Evolutionary conservation across 2,797 vertebrate genomes (phyloP).

Genomic region (Jordanella pulchra): DNA sequence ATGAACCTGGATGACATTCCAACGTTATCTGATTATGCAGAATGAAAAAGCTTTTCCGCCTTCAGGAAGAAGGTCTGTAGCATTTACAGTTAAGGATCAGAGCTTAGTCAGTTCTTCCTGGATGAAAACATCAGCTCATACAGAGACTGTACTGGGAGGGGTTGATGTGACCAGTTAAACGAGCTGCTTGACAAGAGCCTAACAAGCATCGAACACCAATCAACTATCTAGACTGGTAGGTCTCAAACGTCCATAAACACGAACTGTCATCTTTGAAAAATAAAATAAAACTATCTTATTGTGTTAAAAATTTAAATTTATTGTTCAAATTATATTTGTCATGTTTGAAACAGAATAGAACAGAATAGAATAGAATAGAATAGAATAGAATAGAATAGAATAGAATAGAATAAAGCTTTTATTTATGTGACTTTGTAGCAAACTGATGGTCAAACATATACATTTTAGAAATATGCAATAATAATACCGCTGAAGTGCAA

Average conservation of each 20-base stretch:
- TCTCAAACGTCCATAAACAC: neutral
- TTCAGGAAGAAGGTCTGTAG: neutral
- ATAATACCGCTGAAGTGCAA: no score
- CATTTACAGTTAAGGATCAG: neutral
- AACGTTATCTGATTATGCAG: neutral
- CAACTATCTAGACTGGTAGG: neutral
- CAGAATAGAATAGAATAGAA: no score
- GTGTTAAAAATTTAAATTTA: no score
- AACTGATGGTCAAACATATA: no score
- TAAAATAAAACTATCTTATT: no score
- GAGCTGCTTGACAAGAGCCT: neutral
- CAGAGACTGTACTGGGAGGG: neutral
- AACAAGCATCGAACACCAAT: neutral
- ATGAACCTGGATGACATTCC: constrained; percentile 31
- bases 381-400: no score
- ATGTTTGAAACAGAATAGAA: no score
- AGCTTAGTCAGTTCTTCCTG: neutral
- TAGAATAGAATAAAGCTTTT: no score
- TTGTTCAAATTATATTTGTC: no score
- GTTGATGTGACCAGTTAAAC: constrained; percentile 1
- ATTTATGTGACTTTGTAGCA: no score
- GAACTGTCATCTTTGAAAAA: no score
- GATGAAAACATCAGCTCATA: neutral
- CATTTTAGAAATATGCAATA: no score
- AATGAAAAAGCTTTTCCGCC: neutral